Base-by-base conservation (phyloP, 1,140 invertebrate genomes). In the Drosophila insularis region DNA sequence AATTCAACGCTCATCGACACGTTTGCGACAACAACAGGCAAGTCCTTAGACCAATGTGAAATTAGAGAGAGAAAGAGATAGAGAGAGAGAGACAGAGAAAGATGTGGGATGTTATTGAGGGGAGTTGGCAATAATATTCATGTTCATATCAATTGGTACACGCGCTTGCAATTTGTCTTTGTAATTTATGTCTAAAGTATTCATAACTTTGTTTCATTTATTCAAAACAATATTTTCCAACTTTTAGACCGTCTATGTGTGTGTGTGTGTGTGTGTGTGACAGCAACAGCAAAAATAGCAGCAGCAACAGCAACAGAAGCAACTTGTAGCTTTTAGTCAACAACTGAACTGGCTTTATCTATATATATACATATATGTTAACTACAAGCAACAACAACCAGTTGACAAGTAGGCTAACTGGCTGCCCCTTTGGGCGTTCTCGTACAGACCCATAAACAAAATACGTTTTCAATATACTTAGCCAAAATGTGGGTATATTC, bases 1-100 rank as follows among this genome's bases (percentile, higher is more conserved):
- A 59, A 65, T 91, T n/a, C 85, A 89, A 32, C 74, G 84, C 46
- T 84, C 82, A 32, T 91, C 90, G 63, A 79, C 80, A 37, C 90
- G 82, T 74, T 90, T 91, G 81, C 90, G 86, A 75, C 90, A 91
- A 81, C 90, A 91, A 71, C 90, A 91, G 90, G 90, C 86, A 91
- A 91, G 89, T 89, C 8, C 40, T 6, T 4, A 2, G n/a, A n/a
- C n/a, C n/a, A n/a, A n/a, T n/a, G n/a, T n/a, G n/a, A n/a, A n/a
- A n/a, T n/a, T 2, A 13, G 0, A 13, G 37, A 10, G 4, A 4
- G 13, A 39, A 32, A 40, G 14, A 21, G n/a, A 2, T 2, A 13
- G 0, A 13, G 37, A 10, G 4, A 4, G 13, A 39, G 39, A 40
- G 14, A 21, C 35, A 35, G 23, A 19, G 39, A 31, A 1, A 37